These are phyloP conservation scores for Tringa solitaria DNA, from an alignment of 2,113 vertebrate species.

Conservation along the genomic window DNA sequence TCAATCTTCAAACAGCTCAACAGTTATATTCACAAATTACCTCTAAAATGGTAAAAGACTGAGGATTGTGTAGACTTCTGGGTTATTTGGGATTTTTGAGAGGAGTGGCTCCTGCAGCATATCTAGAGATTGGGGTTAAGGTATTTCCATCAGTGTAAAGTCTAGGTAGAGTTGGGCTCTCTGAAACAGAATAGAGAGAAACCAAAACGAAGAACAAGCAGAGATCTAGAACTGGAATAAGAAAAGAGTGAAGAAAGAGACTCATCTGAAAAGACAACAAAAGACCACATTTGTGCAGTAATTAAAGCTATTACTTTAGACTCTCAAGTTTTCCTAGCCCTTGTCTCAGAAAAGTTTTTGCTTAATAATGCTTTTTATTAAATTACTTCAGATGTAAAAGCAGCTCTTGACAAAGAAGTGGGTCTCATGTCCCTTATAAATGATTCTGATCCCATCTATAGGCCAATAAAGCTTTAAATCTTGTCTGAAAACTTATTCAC, in stretches of 20 bases:
- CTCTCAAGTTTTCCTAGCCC: neutral
- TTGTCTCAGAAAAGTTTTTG: neutral
- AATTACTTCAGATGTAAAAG: neutral
- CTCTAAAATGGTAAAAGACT: neutral
- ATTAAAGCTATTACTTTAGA: neutral
- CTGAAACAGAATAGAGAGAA: neutral
- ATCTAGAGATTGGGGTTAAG: neutral
- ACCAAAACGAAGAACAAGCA: neutral
- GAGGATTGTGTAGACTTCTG: neutral
- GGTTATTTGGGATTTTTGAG: neutral
- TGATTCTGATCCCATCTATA: neutral
- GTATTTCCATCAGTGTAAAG: neutral
- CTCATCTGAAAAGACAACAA: neutral
- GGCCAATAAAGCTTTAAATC: neutral
- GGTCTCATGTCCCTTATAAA: neutral
- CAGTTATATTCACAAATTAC: neutral
- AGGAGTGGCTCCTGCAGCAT: neutral
- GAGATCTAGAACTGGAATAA: neutral
- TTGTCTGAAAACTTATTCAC: neutral
- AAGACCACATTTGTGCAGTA: neutral
- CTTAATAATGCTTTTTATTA: neutral
- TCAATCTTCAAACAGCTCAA: too few relatives aligned
- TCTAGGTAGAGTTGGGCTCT: accelerated
- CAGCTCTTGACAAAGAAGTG: neutral
- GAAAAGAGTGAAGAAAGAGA: neutral